Evolutionary conservation across 2,113 vertebrate species (phyloP), one percentile per base, ranked within the genome.

Genomic region (Halichoeres trimaculatus): DNA sequence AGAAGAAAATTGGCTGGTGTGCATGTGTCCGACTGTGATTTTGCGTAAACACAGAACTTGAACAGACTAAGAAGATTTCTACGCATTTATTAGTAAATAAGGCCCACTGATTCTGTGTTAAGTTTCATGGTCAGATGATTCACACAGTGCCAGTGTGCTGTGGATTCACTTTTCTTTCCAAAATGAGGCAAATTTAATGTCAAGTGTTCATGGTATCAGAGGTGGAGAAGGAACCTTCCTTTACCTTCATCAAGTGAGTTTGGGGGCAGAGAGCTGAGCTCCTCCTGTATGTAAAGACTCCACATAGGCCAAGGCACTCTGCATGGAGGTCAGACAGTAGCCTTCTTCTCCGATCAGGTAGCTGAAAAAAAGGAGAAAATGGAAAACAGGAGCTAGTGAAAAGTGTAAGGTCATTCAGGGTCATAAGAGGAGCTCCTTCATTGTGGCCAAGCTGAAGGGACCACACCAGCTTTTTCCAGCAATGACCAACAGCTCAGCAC

Each of bases 311-410:
- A 99, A 80, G 3, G 98, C 97, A 0, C 97, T 99, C 94, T 96
- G 96, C 90, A 99, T 89, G 1, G 97, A 99, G 0, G 97, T 98
- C 80, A 99, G 91, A 76, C 98, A 98, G 91, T 99, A 99, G 0
- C 98, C 98, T 53, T 98, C 97, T 83, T 99, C 97, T 65, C 98
- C 98, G 1, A 99, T 97, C 83, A 99, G 87, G 85, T 94, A 97
- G 76, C 98, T 99, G 91, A 12, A 72, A 76, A 8, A 30, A 63
- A 84, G 5, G 51, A 41, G 23, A 0, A 1, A 3, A 5, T 4
- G 20, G 14, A 13, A 17, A 11, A 47, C 16, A 20, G 24, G 10
- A 13, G 8, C 8, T n/a, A 9, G 38, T 20, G 0, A 34, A 40
- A 14, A 13, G 2, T 5, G 23, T 4, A 1, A 60, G 8, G 55